Evolutionary conservation across 1,140 invertebrate species (phyloP), one percentile per base, ranked within the genome.

Genomic region (Danaus plexippus): DNA sequence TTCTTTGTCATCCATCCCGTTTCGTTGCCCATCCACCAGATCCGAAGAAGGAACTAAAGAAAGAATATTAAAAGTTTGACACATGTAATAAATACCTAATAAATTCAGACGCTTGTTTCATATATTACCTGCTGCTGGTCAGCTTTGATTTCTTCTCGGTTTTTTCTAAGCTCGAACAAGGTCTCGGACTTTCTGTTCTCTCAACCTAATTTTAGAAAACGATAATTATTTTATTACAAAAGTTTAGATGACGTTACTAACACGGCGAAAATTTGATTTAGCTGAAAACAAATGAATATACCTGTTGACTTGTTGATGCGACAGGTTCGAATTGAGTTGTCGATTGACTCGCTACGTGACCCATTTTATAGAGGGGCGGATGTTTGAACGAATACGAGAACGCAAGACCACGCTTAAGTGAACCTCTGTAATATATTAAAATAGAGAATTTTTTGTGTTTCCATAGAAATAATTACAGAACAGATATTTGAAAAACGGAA

Each of bases 301-400:
- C 45, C 7, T 59, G 22, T 18, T 52, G 11, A 10, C 43, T 42
- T 1, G 47, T 46, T 12, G 49, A 44, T 4, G 40, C 11, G 18
- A 11, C 22, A 18, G 32, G 10, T 10, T 59, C 63, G 5, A 47
- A 9, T 13, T 58, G 61, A 0, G 43, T 18, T 40, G 70, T 71
- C 1, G 69, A 71, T 43, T 79, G 73, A 15, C 77, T 83, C 43
- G 67, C 66, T 8, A 83, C 80, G 55, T 78, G 70, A 0, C 70
- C 72, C 78, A 81, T 81, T 59, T 80, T 83, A 1, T 66, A 60
- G 2, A 83, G 66, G 11, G 80, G 73, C 3, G 80, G 80, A 51
- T 75, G 69, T 57, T 75, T 78, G 55, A 70, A 61, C 8, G 77
- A 72, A 55, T 78, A 71, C 9, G 80, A 83, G 59, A 81, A 80